Base-by-base conservation (phyloP, 1,140 invertebrate species). In the Drosophila micromelanica region DNA sequence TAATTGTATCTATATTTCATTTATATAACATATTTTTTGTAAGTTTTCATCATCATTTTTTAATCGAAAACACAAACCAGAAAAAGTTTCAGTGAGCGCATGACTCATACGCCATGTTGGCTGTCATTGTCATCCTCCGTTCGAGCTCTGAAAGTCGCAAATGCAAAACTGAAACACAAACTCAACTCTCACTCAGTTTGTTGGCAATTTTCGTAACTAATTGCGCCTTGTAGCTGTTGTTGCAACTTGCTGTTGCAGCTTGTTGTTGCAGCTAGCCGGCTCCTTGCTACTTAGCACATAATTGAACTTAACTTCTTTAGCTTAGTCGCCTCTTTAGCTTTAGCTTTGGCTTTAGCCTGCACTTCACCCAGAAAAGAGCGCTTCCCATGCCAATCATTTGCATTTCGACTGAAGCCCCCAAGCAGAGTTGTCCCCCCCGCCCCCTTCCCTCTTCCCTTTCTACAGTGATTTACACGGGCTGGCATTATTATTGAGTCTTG, bases 341-440 rank as follows among this genome's bases (percentile, higher is more conserved):
- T 57, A 71, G 55, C 67, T 76, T 46, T 45, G 37, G 5, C 27
- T n/a, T n/a, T n/a, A n/a, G n/a, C n/a, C n/a, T 49, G 27, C 40
- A 42, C 57, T 69, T 74, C 59, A 57, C 43, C 71, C 46, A 73
- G 32, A 72, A 67, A 79, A 65, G 55, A 63, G 63, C 71, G 78
- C 65, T 89, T 89, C 84, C 85, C 84, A 89, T 89, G 84, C 81
- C 84, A 89, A 81, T 89, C 84, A 87, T 89, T 87, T 89, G 77
- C 78, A 74, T 75, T 64, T 56, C 35, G 56, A 37, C 35, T 45
- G 23, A 40, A 68, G 42, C 52, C 64, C 27, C 60, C 20, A n/a
- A 27, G 51, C 46, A n/a, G 32, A 6, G 27, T 6, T 6, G 27
- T 0, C 5, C 7, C 6, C 17, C 30, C 27, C 15, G n/a, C 11